Evolutionary conservation across 2,797 vertebrate genomes (phyloP), one percentile per base, ranked within the genome.

Genomic region (Chaenodraco wilsoni): DNA sequence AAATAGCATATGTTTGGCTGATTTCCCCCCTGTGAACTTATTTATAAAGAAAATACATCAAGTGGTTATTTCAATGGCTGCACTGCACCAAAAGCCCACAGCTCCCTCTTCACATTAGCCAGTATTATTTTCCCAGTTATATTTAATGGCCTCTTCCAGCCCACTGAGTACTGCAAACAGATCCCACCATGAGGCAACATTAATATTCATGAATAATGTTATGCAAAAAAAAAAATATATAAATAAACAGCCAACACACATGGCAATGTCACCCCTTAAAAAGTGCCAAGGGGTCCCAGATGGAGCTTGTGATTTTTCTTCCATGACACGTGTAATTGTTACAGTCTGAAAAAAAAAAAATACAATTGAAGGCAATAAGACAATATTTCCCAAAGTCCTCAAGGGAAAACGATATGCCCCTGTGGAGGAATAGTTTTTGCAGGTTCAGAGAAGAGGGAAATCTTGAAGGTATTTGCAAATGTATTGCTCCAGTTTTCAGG

Each of bases 281-380:
- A 88, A 70, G 65, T 79, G 79, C 87, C 84, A 63, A 48, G 55
- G 78, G 83, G 83, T 86, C 89, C 79, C 70, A 69, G 65, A 82
- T 77, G 78, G 90, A 90, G 78, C 74, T 63, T 83, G 85, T 79
- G 69, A 92, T 94, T 94, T 93, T 92, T 94, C 92, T 95, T 95
- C 88, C 90, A 48, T 95, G 91, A 85, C 93, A 88, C 93, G 93
- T 93, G 92, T 95, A 96, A 96, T 95, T 96, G 94, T 94, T 95
- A 91, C 89, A 94, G 91, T 94, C 88, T 93, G 88, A 87, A 17
- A 12, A 63, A 87, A 17, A 63, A 64, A 65, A 37, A 37, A 37
- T 37, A 37, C 6, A 67, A 69, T 27, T 51, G 63, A 95, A 93
- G 91, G 91, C 87, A 88, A 94, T 89, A 84, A 27, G 27, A 78